Evolutionary conservation across 2,888 invertebrate genomes (phyloP).

Genomic region (Mythimna albipuncta): DNA sequence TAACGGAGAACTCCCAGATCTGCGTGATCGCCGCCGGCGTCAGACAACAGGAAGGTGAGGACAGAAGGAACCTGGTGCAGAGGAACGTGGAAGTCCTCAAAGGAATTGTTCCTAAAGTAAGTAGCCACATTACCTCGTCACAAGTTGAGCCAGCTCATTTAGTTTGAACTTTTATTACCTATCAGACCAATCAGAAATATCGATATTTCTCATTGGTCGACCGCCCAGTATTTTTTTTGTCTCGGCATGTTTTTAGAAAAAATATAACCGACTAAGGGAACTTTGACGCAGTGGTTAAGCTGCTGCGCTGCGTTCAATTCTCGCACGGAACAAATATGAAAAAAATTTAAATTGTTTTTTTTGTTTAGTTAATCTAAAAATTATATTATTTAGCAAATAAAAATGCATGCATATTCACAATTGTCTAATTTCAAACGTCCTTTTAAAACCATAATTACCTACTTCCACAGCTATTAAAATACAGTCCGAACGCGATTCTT

Average conservation of each 20-base stretch:
- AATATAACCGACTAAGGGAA: no score
- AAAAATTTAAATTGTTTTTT: no score
- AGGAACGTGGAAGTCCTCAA: conserved; percentile 97
- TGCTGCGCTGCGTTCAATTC: no score
- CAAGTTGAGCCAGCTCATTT: neutral
- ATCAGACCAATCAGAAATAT: no score
- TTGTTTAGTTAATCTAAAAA: no score
- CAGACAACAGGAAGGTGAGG: conserved; percentile 97
- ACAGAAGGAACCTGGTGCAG: conserved; percentile 96
- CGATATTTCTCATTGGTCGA: neutral
- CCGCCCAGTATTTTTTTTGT: no score
- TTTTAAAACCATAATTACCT: neutral
- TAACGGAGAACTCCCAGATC: conserved; percentile 95
- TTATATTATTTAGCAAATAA: no score
- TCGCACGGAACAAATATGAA: no score
- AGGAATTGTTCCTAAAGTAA: conserved; percentile 94
- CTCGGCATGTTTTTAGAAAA: no score
- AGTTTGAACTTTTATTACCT: neutral
- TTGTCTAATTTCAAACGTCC: neutral
- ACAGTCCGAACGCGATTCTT: conserved; percentile 96
- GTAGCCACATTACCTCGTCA: neutral
- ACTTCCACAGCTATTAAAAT: conserved; percentile 91
- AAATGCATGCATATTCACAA: neutral
- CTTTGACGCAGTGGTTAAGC: no score
- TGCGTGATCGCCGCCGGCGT: conserved; percentile 98